Percentiles rank a stretch among this genome's conserved stretches.
Conservation (phyloP, 2,113 vertebrate species). For the Triplophysa dalaica region DNA sequence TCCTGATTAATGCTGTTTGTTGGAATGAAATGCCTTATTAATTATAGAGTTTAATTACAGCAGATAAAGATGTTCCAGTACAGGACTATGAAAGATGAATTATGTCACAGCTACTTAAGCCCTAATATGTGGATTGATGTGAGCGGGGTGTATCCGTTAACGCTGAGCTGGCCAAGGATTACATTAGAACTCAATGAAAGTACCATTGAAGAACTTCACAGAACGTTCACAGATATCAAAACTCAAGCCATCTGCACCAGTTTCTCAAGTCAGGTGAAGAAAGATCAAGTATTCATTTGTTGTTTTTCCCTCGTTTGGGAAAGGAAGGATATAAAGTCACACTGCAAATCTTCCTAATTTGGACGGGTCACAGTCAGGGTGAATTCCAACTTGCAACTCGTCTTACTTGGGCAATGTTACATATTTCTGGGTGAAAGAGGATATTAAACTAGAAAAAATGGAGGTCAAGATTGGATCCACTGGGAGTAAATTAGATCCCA, state of each 20-base stretch:
- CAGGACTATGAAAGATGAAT: constrained; percentile 20
- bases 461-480: too few species aligned
- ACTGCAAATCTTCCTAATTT: too few species aligned
- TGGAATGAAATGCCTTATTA: constrained; percentile 17
- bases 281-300: not conserved
- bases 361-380: too few species aligned
- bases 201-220: not conserved
- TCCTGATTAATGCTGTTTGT: constrained; percentile 35
- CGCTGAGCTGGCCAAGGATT: constrained; percentile 9
- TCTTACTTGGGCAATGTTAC: too few species aligned
- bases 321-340: too few species aligned
- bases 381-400: too few species aligned
- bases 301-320: too few species aligned
- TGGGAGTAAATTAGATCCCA: too few species aligned
- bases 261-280: not conserved
- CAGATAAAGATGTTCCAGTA: constrained; percentile 14
- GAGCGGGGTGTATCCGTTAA: not conserved
- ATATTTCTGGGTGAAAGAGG: too few species aligned
- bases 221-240: not conserved
- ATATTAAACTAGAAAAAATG: too few species aligned
- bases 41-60: constrained; percentile 34
- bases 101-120: constrained; percentile 26
- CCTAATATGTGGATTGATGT: constrained; percentile 10
- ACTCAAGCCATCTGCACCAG: not conserved
- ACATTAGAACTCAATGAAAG: not conserved